These are phyloP conservation scores for Coenonympha arcania DNA, from an alignment of 2,888 invertebrate genomes.

Conservation along the genomic window DNA sequence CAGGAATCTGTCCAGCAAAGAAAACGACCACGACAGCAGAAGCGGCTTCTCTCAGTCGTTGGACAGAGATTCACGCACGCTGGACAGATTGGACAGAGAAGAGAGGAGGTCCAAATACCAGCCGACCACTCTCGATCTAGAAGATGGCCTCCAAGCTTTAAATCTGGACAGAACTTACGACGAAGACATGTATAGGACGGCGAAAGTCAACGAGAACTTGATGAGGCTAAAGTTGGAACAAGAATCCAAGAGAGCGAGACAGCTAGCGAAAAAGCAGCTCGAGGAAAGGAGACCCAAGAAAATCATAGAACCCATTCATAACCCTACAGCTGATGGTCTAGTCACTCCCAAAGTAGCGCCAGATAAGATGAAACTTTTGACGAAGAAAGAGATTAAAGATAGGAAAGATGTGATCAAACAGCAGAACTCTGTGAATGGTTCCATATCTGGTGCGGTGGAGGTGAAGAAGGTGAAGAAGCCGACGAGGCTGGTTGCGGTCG, in stretches of 20 bases:
- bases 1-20: conserved; percentile 81
- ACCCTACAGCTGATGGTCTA: conserved; percentile 56
- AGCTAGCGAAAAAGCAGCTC: conserved; percentile 45
- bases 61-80: conserved; percentile 62
- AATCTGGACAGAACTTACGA: conserved; percentile 64
- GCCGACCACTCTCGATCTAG: conserved; percentile 70
- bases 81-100: conserved; percentile 61
- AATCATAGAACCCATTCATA: conserved; percentile 54
- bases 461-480: conserved; percentile 56
- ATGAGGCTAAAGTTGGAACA: conserved; percentile 62
- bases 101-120: conserved; percentile 65
- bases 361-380: conserved; percentile 59
- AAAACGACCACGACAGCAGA: conserved; percentile 79
- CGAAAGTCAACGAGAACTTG: conserved; percentile 70
- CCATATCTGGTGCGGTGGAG: conserved; percentile 40
- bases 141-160: conserved; percentile 72
- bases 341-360: conserved; percentile 52
- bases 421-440: conserved; percentile 52
- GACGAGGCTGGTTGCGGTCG: conserved; percentile 43
- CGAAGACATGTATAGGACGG: conserved; percentile 60
- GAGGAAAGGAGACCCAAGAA: conserved; percentile 51
- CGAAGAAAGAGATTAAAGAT: conserved; percentile 61
- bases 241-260: conserved; percentile 54
- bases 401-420: conserved; percentile 59
- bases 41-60: conserved; percentile 76